Evolutionary conservation across 1,140 invertebrate genomes (phyloP).

Genomic region (Pseudoatta argentina): DNA sequence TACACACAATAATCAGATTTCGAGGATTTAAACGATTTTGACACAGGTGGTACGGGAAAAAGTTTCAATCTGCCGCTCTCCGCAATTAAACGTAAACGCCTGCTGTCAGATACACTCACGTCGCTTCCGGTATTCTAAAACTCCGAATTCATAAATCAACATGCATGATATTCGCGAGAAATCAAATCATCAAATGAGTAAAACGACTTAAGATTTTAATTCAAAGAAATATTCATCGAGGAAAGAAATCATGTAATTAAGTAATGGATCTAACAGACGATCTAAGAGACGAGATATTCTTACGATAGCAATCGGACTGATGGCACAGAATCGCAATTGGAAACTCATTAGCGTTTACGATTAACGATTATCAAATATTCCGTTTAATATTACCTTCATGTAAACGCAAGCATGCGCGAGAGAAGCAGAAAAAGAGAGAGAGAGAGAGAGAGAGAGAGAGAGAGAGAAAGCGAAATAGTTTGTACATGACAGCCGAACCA

Average conservation of each 20-base stretch:
- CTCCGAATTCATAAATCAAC: slow-evolving; percentile 61
- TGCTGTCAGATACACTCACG: slow-evolving; percentile 61
- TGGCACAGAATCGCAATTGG: slow-evolving; percentile 19
- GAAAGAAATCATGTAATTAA: slow-evolving; percentile 24
- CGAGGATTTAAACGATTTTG: slow-evolving; percentile 64
- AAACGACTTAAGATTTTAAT: slow-evolving; percentile 26
- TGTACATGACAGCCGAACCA: slow-evolving; percentile 21
- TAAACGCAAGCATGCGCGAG: not conserved
- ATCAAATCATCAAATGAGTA: slow-evolving; percentile 12
- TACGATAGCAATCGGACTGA: not conserved
- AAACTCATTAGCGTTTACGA: slow-evolving; percentile 48
- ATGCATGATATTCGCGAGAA: slow-evolving; percentile 48
- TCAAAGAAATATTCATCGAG: not conserved
- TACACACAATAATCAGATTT: slow-evolving; percentile 63
- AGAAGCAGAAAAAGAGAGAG: not conserved
- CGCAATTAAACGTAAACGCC: slow-evolving; percentile 61
- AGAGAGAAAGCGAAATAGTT: slow-evolving; percentile 25
- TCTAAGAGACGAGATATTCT: not conserved
- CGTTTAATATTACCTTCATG: slow-evolving; percentile 35
- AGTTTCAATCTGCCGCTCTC: slow-evolving; percentile 59
- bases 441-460: not conserved
- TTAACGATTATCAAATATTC: slow-evolving; percentile 67
- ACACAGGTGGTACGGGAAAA: slow-evolving; percentile 55
- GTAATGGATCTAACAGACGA: slow-evolving; percentile 24
- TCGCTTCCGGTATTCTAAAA: slow-evolving; percentile 60